phyloP scores from a whole-genome alignment of 2,888 invertebrate genomes.

The Apantesis nais region DNA sequence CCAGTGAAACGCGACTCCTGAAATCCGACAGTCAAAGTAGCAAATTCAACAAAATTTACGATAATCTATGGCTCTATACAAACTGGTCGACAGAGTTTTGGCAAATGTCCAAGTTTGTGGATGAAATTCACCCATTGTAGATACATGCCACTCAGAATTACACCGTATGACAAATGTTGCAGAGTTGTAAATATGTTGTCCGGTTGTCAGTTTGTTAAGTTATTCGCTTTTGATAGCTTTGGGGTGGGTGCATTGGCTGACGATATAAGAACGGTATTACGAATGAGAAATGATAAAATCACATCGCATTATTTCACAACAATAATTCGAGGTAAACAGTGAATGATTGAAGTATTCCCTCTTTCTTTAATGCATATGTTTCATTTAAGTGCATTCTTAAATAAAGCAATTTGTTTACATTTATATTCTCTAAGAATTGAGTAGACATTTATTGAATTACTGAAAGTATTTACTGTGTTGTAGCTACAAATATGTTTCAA shows the following conservation, averaged over 20 bases:
- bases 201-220: constrained; percentile 42
- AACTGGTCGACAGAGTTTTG: constrained; percentile 50
- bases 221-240: constrained; percentile 62
- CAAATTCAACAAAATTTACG: constrained; percentile 34
- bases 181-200: constrained; percentile 55
- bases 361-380: neutral
- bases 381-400: constrained; percentile 2
- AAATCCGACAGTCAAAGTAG: constrained; percentile 21
- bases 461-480: neutral
- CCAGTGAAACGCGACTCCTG: constrained; percentile 24
- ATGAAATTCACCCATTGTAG: constrained; percentile 48
- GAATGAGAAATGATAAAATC: constrained; percentile 19
- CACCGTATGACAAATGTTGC: constrained; percentile 47
- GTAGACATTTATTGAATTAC: constrained; percentile 5
- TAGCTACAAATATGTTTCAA: neutral
- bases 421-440: neutral
- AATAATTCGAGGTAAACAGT: neutral
- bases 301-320: constrained; percentile 5
- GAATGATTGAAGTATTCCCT: neutral
- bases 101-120: constrained; percentile 53
- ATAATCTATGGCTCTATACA: constrained; percentile 36
- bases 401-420: constrained; percentile 5
- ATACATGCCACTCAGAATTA: constrained; percentile 44
- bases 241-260: constrained; percentile 33
- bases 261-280: constrained; percentile 48